Conservation (phyloP, 2,888 invertebrate species). For the Sphecodes monilicornis region DNA sequence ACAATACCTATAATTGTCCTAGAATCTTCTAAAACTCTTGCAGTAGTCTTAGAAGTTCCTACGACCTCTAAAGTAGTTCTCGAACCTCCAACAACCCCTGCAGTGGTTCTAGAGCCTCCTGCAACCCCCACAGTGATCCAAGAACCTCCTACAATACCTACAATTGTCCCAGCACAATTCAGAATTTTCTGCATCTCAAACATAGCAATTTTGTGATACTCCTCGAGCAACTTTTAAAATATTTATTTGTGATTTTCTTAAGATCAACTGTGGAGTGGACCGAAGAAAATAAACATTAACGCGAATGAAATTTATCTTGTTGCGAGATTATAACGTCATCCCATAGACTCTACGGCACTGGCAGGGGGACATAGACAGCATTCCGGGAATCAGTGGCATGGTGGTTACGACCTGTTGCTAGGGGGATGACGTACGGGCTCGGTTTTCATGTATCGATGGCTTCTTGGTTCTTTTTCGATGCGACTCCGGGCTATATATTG, state of each 20-base stretch:
- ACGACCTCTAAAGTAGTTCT: no score
- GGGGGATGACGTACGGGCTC: slow-evolving; percentile 9
- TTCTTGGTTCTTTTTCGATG: slow-evolving; percentile 4
- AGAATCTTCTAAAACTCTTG: no score
- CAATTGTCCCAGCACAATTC: no score
- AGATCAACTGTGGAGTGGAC: background rate
- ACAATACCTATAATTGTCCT: no score
- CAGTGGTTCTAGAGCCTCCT: no score
- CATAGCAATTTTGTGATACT: no score
- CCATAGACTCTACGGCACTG: background rate
- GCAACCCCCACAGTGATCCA: no score
- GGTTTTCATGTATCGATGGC: slow-evolving; percentile 3
- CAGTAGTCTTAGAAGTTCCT: no score
- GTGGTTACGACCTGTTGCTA: background rate
- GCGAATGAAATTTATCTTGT: background rate
- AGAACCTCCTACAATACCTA: no score
- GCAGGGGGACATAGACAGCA: slow-evolving; percentile 18
- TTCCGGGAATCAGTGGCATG: slow-evolving; percentile 42
- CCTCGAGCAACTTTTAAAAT: background rate
- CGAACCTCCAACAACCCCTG: no score
- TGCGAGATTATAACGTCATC: slow-evolving; percentile 43
- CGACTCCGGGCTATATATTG: slow-evolving; percentile 5
- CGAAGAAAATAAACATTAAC: background rate
- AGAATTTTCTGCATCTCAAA: no score
- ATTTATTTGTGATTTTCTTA: background rate